Conservation (phyloP, 2,113 vertebrate species). For the Muntiacus reevesi region DNA sequence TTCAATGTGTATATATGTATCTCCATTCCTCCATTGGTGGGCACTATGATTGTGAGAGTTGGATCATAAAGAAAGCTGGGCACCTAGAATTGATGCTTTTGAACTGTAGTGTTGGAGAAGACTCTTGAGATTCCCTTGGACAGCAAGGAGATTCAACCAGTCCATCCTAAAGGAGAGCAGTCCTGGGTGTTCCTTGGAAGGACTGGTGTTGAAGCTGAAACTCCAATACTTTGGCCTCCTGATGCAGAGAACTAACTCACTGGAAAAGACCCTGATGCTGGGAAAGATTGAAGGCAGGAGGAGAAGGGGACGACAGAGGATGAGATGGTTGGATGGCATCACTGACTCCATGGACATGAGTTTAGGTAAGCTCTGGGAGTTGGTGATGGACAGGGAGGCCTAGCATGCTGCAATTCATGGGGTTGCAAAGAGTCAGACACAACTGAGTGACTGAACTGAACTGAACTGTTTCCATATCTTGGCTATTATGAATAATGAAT, state of each 20-base stretch:
- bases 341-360: fast-evolving
- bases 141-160: background rate
- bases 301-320: background rate
- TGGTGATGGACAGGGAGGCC: background rate
- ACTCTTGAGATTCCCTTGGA: background rate
- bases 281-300: background rate
- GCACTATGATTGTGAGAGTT: background rate
- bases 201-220: background rate
- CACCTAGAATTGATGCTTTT: background rate
- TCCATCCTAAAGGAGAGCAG: background rate
- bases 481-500: background rate
- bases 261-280: background rate
- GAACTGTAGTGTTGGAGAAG: background rate
- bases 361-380: fast-evolving
- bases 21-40: background rate
- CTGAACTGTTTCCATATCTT: background rate
- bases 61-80: background rate
- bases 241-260: fast-evolving
- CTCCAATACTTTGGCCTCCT: background rate
- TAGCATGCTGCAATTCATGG: fast-evolving
- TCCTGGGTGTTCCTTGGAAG: background rate
- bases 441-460: background rate
- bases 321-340: background rate
- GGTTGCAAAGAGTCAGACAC: fast-evolving
- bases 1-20: background rate